A percentile compares a stretch with the other conserved stretches of the same genome.
Evolutionary conservation across 2,113 vertebrate species (phyloP).

Genomic region (Peromyscus polionotus): DNA sequence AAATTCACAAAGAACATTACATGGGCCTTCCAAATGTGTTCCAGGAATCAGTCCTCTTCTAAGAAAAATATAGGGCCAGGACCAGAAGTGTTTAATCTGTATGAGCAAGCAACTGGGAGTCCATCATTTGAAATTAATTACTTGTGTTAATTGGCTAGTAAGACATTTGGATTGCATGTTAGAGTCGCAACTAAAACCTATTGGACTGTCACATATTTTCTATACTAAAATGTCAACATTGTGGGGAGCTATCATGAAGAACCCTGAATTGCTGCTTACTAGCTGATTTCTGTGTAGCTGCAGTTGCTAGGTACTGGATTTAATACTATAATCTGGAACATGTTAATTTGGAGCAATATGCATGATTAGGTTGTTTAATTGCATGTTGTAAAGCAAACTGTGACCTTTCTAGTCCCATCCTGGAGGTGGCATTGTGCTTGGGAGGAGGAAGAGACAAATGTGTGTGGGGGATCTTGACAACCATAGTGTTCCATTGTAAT

Average conservation of each 20-base stretch:
- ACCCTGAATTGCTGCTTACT: not conserved
- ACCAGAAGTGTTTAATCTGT: constrained; percentile 53
- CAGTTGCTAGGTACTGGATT: constrained; percentile 25
- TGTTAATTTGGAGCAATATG: constrained; percentile 72
- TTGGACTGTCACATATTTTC: constrained; percentile 16
- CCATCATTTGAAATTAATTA: constrained; percentile 63
- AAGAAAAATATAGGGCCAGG: constrained; percentile 68
- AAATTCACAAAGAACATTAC: constrained; percentile 57
- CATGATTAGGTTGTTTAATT: constrained; percentile 79
- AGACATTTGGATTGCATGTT: constrained; percentile 65
- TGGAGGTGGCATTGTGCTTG: constrained; percentile 42
- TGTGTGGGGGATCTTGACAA: not conserved
- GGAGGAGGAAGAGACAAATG: constrained; percentile 50
- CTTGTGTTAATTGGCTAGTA: constrained; percentile 65
- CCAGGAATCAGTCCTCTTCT: constrained; percentile 29
- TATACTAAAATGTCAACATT: constrained; percentile 63
- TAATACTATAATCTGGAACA: constrained; percentile 71
- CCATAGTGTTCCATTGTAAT: not conserved
- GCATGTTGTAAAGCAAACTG: constrained; percentile 73
- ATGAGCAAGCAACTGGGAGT: constrained; percentile 24
- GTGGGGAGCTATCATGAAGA: constrained; percentile 59
- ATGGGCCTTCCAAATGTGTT: constrained; percentile 36
- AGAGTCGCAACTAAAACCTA: constrained; percentile 23
- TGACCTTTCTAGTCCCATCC: constrained; percentile 76
- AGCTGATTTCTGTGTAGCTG: not conserved